phyloP scores from a whole-genome alignment of 2,888 invertebrate species.

The Heteromurus nitidus region DNA sequence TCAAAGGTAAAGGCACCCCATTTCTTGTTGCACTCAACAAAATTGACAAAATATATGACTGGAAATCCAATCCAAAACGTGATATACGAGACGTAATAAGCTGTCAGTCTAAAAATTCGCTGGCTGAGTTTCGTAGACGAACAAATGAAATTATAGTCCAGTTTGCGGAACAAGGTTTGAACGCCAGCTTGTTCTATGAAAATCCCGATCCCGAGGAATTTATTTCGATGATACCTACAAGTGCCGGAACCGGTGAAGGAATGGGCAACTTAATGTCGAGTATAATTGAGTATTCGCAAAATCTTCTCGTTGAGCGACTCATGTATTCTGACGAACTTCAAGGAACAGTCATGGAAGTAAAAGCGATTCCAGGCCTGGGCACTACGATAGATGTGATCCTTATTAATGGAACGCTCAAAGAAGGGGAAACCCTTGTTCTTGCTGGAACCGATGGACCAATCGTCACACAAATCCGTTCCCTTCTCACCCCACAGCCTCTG shows the following conservation, averaged over 20 bases:
- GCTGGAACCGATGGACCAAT: conserved; percentile 99
- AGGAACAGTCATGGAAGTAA: conserved; percentile 82
- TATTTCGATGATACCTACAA: conserved; percentile 97
- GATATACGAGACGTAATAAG: conserved; percentile 94
- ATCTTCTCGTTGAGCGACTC: conserved; percentile 89
- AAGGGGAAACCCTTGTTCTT: conserved; percentile 95
- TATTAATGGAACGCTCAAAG: conserved; percentile 94
- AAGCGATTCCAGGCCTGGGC: conserved; percentile 96
- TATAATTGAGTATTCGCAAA: conserved; percentile 94
- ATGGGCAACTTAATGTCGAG: conserved; percentile 98
- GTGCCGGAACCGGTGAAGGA: conserved; percentile 97
- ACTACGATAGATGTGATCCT: conserved; percentile 99
- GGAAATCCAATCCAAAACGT: conserved; percentile 89
- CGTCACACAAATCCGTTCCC: conserved; percentile 95
- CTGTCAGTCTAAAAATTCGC: conserved; percentile 90
- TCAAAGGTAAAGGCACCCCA: conserved; percentile 95
- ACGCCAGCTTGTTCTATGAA: conserved; percentile 95
- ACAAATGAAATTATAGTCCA: conserved; percentile 91
- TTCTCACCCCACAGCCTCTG: conserved; percentile 98
- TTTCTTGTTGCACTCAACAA: conserved; percentile 99
- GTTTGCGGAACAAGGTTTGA: conserved; percentile 97
- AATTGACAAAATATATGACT: conserved; percentile 94
- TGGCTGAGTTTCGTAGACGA: conserved; percentile 94
- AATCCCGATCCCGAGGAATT: conserved; percentile 96
- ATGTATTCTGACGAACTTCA: conserved; percentile 95